phyloP scores from a whole-genome alignment of 2,888 invertebrate species.

The Candidula unifasciata region DNA sequence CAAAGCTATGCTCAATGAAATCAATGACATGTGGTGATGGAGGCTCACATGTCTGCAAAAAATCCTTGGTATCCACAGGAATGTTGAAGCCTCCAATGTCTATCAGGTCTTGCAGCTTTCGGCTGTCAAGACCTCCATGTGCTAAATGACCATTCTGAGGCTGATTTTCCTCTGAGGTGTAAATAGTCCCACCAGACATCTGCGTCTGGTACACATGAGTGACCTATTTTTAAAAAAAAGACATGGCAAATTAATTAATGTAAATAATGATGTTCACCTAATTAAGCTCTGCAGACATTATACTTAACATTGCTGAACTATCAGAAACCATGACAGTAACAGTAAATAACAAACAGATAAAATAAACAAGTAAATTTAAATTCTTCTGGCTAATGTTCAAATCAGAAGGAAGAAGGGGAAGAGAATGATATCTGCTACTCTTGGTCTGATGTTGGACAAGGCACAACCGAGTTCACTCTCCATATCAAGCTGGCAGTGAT shows the following conservation, averaged over 20 bases:
- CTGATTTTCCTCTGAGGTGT: not conserved
- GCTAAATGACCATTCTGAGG: not conserved
- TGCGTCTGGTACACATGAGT: conserved; percentile 39
- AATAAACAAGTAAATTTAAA: too few species aligned
- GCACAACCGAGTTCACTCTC: too few species aligned
- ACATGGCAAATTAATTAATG: not conserved
- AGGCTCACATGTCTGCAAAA: not conserved
- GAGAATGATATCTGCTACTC: too few species aligned
- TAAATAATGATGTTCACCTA: not conserved
- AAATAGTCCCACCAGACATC: conserved; percentile 44
- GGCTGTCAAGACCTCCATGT: not conserved
- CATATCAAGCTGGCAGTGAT: too few species aligned
- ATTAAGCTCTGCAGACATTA: too few species aligned
- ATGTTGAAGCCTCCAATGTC: not conserved
- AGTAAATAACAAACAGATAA: too few species aligned
- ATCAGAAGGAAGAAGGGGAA: too few species aligned
- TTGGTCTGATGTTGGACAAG: too few species aligned
- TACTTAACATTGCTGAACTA: too few species aligned
- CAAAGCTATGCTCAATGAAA: not conserved
- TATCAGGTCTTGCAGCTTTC: not conserved
- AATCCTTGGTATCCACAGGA: conserved; percentile 24
- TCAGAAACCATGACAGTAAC: too few species aligned
- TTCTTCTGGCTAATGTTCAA: too few species aligned
- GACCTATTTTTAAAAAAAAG: not conserved
- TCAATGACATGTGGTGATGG: not conserved